phyloP scores from a whole-genome alignment of 1,140 invertebrate genomes.

The Drosophila bifasciata region DNA sequence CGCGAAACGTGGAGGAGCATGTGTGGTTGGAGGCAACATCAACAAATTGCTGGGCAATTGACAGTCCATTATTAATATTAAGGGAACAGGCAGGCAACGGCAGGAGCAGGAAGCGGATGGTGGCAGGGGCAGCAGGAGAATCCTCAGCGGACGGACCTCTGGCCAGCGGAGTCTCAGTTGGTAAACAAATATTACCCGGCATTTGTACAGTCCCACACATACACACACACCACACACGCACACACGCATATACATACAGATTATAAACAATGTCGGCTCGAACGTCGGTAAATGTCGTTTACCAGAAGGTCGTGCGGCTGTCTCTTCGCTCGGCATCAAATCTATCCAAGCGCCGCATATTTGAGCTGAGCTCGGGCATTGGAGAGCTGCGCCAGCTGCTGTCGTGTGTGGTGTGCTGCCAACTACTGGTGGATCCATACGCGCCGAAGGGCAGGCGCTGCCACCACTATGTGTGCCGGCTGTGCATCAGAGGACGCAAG shows the following conservation, averaged over 20 bases:
- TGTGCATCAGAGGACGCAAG: constrained; percentile 93
- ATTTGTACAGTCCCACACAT: constrained; percentile 43
- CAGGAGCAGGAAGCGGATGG: background rate
- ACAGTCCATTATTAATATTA: no score
- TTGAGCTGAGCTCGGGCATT: constrained; percentile 92
- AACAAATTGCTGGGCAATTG: constrained; percentile 21
- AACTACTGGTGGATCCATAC: constrained; percentile 92
- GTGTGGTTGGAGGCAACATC: background rate
- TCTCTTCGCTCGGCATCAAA: constrained; percentile 39
- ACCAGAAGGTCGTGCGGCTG: constrained; percentile 46
- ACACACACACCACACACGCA: constrained; percentile 24
- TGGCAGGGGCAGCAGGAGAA: background rate
- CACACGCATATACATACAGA: constrained; percentile 5
- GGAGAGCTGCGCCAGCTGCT: constrained; percentile 93
- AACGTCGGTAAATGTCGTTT: constrained; percentile 18
- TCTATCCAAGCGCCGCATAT: constrained; percentile 88
- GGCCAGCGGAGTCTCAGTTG: constrained; percentile 35
- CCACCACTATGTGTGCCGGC: constrained; percentile 94
- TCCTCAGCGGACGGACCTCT: background rate
- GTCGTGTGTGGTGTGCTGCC: constrained; percentile 94
- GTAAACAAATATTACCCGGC: constrained; percentile 52
- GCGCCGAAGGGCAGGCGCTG: constrained; percentile 91
- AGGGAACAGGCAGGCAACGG: constrained; percentile 1
- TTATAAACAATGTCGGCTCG: constrained; percentile 31
- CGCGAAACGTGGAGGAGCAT: constrained; percentile 16